Percentiles rank a stretch among this genome's conserved stretches.
phyloP scores from a whole-genome alignment of 1,140 invertebrate species.

The Trichogramma pretiosum region DNA sequence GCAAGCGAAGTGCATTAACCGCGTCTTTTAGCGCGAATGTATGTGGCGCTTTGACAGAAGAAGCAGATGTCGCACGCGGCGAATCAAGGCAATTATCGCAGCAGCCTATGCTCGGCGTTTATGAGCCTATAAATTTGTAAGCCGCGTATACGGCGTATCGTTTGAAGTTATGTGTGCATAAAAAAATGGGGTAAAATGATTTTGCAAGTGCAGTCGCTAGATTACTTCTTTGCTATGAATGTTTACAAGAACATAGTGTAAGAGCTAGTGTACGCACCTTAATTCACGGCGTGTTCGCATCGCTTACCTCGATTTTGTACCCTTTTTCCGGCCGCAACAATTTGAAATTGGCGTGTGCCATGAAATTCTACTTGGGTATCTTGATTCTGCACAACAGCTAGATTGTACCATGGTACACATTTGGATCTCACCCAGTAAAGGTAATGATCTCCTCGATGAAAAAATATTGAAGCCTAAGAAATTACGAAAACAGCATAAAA shows the following conservation, averaged over 20 bases:
- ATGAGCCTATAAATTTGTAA: too few species aligned
- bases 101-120: too few species aligned
- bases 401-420: conserved; percentile 99
- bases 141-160: too few species aligned
- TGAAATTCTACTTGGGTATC: conserved; percentile 96
- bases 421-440: conserved; percentile 99
- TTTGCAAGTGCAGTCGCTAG: too few species aligned
- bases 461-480: conserved; percentile 99
- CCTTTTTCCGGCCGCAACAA: conserved; percentile 97
- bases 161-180: too few species aligned
- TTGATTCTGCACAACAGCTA: conserved; percentile 97
- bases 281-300: conserved; percentile 98
- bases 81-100: too few species aligned
- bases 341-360: conserved; percentile 98
- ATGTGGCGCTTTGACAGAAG: too few species aligned
- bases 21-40: too few species aligned
- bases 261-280: conserved; percentile 87
- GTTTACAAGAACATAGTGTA: conserved; percentile 99
- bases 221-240: conserved; percentile 99
- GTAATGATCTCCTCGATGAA: conserved; percentile 97
- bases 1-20: too few species aligned
- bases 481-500: conserved; percentile 99
- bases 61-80: too few species aligned
- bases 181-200: too few species aligned
- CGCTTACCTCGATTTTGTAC: conserved; percentile 98